Base-by-base conservation (phyloP, 1,140 invertebrate species). In the Lepidurus arcticus region DNA sequence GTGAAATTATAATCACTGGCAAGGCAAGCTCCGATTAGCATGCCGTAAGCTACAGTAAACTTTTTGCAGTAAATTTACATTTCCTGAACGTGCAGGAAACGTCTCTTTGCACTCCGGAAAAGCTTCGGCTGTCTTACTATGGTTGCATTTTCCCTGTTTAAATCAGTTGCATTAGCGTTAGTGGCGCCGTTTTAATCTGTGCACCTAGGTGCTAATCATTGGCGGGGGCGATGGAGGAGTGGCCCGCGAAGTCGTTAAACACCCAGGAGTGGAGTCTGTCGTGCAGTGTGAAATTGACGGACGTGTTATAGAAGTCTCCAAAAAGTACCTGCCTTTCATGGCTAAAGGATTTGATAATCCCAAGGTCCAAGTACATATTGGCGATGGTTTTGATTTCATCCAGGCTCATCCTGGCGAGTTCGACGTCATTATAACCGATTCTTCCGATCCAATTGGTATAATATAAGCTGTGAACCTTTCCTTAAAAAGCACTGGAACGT, bases 361-460 rank as follows among this genome's bases (percentile, higher is more conserved):
- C 1, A 98, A 98, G 85, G 83, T 99, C 1, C 91, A 86, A 0
- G 83, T 99, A 1, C 89, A 93, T 81, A 91, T 98, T 73, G 93
- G 93, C 1, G 97, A 99, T 85, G 98, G 98, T 0, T 96, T 97
- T 83, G 92, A 97, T 81, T 99, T 96, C 84, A 92, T 99, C 89
- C 92, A 92, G 80, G 89, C 92, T 47, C 94, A 97, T 81, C 87
- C 88, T 74, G 88, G 90, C 44, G 90, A 94, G 86, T 99, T 96
- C 86, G 97, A 99, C 87, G 92, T 99, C 42, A 97, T 99, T 77
- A 98, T 99, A 45, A 99, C 98, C 0, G 98, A 99, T 84, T 98
- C 96, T 73, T 97, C 95, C 44, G 97, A 99, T 87, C 97, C 97
- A 16, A 88, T 98, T 53, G 97, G 91, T 90, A 82, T 82, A 47